phyloP scores from a whole-genome alignment of 2,888 invertebrate species.

The Cyclophora albipunctata region DNA sequence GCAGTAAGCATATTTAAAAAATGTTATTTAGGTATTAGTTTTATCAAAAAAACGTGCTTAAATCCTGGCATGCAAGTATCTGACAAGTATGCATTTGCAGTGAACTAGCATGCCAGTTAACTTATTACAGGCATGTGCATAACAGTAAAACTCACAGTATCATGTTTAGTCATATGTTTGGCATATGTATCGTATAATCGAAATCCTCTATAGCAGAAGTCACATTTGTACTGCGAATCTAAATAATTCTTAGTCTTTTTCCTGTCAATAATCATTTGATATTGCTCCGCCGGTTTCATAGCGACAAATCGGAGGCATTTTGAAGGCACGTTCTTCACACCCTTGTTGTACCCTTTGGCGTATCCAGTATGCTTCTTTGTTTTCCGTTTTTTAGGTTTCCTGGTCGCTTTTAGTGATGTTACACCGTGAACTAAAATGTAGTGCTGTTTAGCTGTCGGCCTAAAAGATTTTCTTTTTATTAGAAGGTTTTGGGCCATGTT shows the following conservation, averaged over 20 bases:
- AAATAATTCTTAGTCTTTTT: constrained; percentile 48
- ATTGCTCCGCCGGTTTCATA: constrained; percentile 54
- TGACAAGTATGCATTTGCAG: too few relatives aligned
- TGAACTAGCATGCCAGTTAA: too few relatives aligned
- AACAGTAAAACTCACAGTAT: constrained; percentile 41
- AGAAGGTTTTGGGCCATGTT: too few relatives aligned
- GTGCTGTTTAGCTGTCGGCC: constrained; percentile 57
- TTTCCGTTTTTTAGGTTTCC: not conserved
- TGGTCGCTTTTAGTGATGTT: not conserved
- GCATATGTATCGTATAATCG: constrained; percentile 41
- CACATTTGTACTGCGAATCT: constrained; percentile 50
- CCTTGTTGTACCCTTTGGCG: not conserved
- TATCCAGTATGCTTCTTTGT: not conserved
- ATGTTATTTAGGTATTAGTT: too few relatives aligned
- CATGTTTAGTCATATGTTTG: constrained; percentile 64
- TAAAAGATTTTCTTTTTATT: constrained; percentile 17
- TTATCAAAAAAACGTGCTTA: too few relatives aligned
- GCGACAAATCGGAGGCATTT: constrained; percentile 48
- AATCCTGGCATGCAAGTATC: too few relatives aligned
- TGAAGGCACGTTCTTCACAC: constrained; percentile 26
- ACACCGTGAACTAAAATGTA: constrained; percentile 40
- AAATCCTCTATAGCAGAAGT: constrained; percentile 54
- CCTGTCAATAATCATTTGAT: constrained; percentile 40
- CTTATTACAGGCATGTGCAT: too few relatives aligned
- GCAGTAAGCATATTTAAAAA: too few relatives aligned